These are phyloP conservation scores for Chanos chanos DNA, from an alignment of 2,797 vertebrate species.

Conservation along the genomic window DNA sequence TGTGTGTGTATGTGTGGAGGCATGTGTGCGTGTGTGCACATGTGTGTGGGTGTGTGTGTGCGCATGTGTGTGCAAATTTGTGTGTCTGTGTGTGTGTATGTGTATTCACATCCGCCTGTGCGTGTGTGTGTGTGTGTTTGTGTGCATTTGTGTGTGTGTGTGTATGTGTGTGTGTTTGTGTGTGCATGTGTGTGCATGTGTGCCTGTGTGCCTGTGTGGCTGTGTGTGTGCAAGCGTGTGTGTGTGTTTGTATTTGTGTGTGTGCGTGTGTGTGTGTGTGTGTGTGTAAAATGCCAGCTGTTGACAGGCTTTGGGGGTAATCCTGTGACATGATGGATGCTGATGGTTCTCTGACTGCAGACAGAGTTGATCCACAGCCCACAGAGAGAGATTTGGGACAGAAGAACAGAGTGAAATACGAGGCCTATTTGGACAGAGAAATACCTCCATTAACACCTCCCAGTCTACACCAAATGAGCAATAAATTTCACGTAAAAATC, in stretches of 20 bases:
- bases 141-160: neutral
- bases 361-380: constrained; percentile 17
- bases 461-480: constrained; percentile 13
- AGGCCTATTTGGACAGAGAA: constrained; percentile 26
- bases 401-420: constrained; percentile 14
- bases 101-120: constrained; percentile 10
- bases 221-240: neutral
- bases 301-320: neutral
- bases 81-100: too few relatives aligned
- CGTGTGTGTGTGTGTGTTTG: constrained; percentile 1
- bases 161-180: constrained; percentile 1
- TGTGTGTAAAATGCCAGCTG: neutral
- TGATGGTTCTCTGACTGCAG: constrained; percentile 22
- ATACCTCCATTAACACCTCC: constrained; percentile 1
- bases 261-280: neutral
- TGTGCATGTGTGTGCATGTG: neutral
- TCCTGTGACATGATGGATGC: constrained; percentile 33
- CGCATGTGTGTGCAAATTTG: too few relatives aligned
- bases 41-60: too few relatives aligned
- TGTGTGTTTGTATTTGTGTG: neutral
- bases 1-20: too few relatives aligned
- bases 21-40: too few relatives aligned
- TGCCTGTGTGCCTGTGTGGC: neutral
- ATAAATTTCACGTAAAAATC: constrained; percentile 20
- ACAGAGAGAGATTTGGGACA: neutral